Evolutionary conservation across 2,797 vertebrate species (phyloP).

Genomic region (Etheostoma nigrum): DNA sequence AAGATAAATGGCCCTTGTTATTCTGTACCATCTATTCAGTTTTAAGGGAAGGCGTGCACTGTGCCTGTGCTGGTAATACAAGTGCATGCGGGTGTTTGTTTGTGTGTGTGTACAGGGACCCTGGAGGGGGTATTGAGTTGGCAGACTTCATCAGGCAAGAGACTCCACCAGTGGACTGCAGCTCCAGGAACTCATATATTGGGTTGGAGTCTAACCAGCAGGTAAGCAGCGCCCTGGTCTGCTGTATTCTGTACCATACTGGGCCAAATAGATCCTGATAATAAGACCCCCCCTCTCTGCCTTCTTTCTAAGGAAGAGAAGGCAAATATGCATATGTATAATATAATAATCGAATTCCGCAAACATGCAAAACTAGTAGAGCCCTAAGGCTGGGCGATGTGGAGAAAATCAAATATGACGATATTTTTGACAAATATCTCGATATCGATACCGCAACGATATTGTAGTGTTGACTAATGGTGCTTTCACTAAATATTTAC

Average conservation of each 20-base stretch:
- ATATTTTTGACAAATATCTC: no score
- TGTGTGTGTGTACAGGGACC: conserved; percentile 88
- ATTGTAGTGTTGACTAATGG: no score
- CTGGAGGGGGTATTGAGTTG: conserved; percentile 99
- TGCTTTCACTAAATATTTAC: no score
- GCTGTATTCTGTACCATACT: background rate
- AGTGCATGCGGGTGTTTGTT: conserved; percentile 54
- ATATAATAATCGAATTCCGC: background rate
- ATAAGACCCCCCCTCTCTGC: background rate
- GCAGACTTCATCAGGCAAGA: conserved; percentile 95
- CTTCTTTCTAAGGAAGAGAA: background rate
- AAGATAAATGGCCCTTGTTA: conserved; percentile 33
- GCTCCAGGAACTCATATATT: conserved; percentile 97
- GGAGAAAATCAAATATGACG: no score
- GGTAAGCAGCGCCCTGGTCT: conserved; percentile 79
- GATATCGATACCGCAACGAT: no score
- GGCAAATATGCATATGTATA: background rate
- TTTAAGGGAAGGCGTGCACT: background rate
- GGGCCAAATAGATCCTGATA: conserved; percentile 3
- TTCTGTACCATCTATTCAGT: conserved; percentile 9
- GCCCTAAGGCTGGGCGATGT: no score
- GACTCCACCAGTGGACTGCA: conserved; percentile 98
- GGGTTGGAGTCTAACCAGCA: conserved; percentile 93
- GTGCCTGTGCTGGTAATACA: conserved; percentile 47
- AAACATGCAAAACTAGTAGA: background rate